Evolutionary conservation across 2,113 vertebrate species (phyloP), one percentile per base, ranked within the genome.

Genomic region (Pseudorectes ferrugineus): DNA sequence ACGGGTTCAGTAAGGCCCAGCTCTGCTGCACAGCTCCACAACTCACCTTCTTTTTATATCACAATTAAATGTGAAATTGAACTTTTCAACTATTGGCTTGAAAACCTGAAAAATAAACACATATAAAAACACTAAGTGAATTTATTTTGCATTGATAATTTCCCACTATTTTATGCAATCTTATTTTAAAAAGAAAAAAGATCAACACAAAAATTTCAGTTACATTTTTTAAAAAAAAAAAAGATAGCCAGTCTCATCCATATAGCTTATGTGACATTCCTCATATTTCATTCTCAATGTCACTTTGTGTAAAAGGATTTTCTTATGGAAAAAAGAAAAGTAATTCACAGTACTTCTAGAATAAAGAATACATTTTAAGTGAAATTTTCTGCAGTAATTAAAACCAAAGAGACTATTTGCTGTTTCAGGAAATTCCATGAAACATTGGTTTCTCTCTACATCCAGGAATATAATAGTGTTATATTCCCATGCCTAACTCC

Each of bases 21-120:
- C 43, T 62, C 43, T 75, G 65, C 40, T 58, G 49, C 38, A 1
- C 0, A 0, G 18, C 66, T 62, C 55, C 49, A 9, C 35, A 76
- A 75, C 98, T 95, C 91, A 99, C 99, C 99, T 99, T 98, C 97
- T 99, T 97, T 97, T 99, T 96, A 99, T 96, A 95, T 99, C 98
- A 94, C 99, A 99, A 86, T 98, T 98, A 96, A 99, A 99, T 9
- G 95, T 98, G 89, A 99, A 97, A 29, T 98, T 99, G 93, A 99
- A 99, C 95, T 97, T 99, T 94, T 99, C 99, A 36, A 98, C 93
- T 22, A 99, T 98, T 35, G 99, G 99, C 97, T 99, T 99, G 92
- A 99, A 99, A 58, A 99, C 98, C 99, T 99, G 97, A 85, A 97
- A 96, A 94, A 83, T 35, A 75, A 96, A 49, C 65, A 93, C 24